Evolutionary conservation across 2,113 vertebrate species (phyloP).

Genomic region (Esox niger): DNA sequence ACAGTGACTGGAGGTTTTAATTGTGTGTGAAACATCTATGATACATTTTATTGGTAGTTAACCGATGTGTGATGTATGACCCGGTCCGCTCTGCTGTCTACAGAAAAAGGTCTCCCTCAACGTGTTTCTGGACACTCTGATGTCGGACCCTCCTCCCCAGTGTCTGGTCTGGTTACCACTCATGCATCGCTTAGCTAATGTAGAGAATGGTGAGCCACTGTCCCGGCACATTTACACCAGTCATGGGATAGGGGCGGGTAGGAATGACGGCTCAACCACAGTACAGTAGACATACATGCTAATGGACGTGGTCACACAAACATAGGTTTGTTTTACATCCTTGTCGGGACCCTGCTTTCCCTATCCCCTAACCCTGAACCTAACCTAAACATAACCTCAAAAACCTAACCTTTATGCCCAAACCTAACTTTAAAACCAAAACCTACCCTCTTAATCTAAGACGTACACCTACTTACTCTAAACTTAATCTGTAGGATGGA

Average conservation of each 20-base stretch:
- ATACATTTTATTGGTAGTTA: too few species aligned
- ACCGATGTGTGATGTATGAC: background rate
- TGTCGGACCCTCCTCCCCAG: constrained; percentile 96
- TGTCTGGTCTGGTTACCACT: constrained; percentile 98
- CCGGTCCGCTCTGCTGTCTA: constrained; percentile 21
- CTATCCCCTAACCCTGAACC: too few species aligned
- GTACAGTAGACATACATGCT: constrained; percentile 8
- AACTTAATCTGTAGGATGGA: too few species aligned
- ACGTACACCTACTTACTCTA: too few species aligned
- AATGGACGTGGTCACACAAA: constrained; percentile 8
- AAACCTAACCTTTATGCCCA: too few species aligned
- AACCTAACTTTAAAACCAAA: too few species aligned
- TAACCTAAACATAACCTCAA: too few species aligned
- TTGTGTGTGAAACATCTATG: too few species aligned
- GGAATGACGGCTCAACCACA: constrained; percentile 12
- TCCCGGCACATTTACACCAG: background rate
- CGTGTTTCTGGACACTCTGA: constrained; percentile 93
- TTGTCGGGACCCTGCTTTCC: too few species aligned
- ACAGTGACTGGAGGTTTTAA: too few species aligned
- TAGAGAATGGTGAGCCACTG: constrained; percentile 89
- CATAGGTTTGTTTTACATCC: constrained; percentile 8
- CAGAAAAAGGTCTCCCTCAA: constrained; percentile 98
- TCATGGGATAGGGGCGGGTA: background rate
- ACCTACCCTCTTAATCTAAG: too few species aligned
- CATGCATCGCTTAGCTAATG: constrained; percentile 95